A percentile compares a stretch with the other conserved stretches of the same genome.
These are phyloP conservation scores for Ophion ventricosus DNA, from an alignment of 2,888 invertebrate genomes.

Conservation along the genomic window DNA sequence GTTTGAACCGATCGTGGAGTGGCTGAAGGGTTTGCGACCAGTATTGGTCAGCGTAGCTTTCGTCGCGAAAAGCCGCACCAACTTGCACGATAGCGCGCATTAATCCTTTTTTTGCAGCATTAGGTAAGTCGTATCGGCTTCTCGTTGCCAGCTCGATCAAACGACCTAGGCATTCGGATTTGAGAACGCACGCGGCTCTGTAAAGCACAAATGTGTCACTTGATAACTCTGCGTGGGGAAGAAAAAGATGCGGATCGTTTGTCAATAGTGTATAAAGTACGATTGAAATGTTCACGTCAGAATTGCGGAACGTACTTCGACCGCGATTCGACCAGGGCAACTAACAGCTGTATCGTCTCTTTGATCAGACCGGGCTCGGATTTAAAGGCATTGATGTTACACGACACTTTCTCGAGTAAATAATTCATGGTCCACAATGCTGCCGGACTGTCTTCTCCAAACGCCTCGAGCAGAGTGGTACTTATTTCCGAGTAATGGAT, in stretches of 20 bases:
- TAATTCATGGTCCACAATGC: conserved; percentile 87
- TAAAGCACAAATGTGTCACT: conserved; percentile 64
- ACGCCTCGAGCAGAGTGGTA: conserved; percentile 86
- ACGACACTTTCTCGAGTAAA: conserved; percentile 87
- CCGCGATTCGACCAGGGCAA: conserved; percentile 84
- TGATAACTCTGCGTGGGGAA: conserved; percentile 26
- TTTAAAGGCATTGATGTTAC: conserved; percentile 86
- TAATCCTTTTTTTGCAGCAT: conserved; percentile 87
- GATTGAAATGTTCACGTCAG: neutral
- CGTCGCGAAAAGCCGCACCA: conserved; percentile 84
- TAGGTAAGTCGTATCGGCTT: conserved; percentile 85
- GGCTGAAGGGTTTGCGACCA: conserved; percentile 81
- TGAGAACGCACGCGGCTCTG: conserved; percentile 85
- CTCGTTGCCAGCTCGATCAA: conserved; percentile 85
- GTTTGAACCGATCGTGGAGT: conserved; percentile 85
- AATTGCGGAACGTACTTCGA: conserved; percentile 82
- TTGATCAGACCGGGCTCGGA: conserved; percentile 86
- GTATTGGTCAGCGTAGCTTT: conserved; percentile 70
- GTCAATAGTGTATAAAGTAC: conserved; percentile 42
- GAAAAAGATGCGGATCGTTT: conserved; percentile 22
- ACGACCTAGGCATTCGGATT: conserved; percentile 85
- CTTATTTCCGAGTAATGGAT: conserved; percentile 84
- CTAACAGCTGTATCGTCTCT: conserved; percentile 87
- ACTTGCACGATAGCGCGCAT: conserved; percentile 90
- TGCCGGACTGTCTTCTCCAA: conserved; percentile 88